Evolutionary conservation across 2,888 invertebrate species (phyloP), one percentile per base, ranked within the genome.

Genomic region (Acanthococcus lagerstroemiae): DNA sequence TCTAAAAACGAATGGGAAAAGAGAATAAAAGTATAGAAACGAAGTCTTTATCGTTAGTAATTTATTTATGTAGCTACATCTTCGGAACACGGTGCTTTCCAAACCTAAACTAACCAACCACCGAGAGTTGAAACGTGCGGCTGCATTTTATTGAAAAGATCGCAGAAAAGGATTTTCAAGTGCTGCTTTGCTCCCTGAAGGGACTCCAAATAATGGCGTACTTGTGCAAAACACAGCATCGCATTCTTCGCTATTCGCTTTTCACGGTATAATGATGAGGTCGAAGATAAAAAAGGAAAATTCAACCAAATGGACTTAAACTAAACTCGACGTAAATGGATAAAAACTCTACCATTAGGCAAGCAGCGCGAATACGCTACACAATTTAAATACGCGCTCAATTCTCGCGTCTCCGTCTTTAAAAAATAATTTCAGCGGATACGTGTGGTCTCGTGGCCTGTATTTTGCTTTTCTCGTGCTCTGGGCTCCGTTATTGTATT

Each of bases 121-220:
- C 58, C 48, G 48, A 61, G 52, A 61, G 52, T 52, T 26, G 52
- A 61, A 61, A 37, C 61, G 61, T 61, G 61, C 52, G 52, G 61
- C 37, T 61, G 61, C 52, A 61, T 61, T 58, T 58, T 57, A 57
- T 25, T 46, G 58, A 45, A n/a, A n/a, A 58, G 45, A 58, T 58
- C 45, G 44, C 58, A 58, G 44, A 45, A 58, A 58, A 58, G 45
- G 45, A 58, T 58, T 58, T 58, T 45, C 58, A 45, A 58, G 58
- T 58, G 45, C 58, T 45, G 45, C 45, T 58, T 45, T 58, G 24
- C 45, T 58, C 58, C 44, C 58, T 44, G 45, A 58, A 58, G 58
- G 17, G 58, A 58, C 58, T 58, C 58, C 58, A 58, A 58, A 58
- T 58, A 58, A 45, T 58, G 58, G 58, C 58, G 58, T 45, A 58